Evolutionary conservation across 2,888 invertebrate species (phyloP).

Genomic region (Neoitamus cyanurus): DNA sequence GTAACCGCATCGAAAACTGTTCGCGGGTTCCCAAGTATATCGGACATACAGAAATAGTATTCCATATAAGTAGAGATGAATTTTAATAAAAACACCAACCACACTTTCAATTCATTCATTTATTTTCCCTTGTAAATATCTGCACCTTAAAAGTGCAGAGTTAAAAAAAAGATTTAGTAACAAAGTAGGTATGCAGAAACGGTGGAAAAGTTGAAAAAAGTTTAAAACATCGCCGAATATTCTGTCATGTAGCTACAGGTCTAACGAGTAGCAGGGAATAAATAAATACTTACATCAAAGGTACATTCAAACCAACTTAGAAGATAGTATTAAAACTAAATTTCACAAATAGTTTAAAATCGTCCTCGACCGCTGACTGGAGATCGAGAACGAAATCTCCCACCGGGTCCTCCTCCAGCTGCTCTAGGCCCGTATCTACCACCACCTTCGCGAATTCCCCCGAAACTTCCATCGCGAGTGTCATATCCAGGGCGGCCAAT

Average conservation of each 20-base stretch:
- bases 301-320: background rate
- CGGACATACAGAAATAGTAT: too few relatives aligned
- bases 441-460: constrained; percentile 13
- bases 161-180: background rate
- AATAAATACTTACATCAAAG: background rate
- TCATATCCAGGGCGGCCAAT: constrained; percentile 66
- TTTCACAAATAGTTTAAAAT: constrained; percentile 19
- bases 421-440: constrained; percentile 46
- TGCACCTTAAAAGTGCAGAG: constrained; percentile 46
- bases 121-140: constrained; percentile 37
- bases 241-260: background rate
- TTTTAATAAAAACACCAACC: too few relatives aligned
- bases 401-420: constrained; percentile 49
- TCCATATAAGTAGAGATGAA: too few relatives aligned
- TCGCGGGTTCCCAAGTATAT: too few relatives aligned
- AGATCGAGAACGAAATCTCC: constrained; percentile 62
- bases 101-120: background rate
- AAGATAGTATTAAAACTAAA: background rate
- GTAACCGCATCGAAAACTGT: too few relatives aligned
- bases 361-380: constrained; percentile 60
- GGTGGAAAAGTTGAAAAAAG: background rate
- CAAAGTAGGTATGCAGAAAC: background rate
- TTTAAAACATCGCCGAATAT: background rate
- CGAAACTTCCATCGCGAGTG: constrained; percentile 62
- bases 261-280: background rate